A percentile compares a stretch with the other conserved stretches of the same genome.
Evolutionary conservation across 2,113 vertebrate genomes (phyloP).

Genomic region (Cisticola juncidis): DNA sequence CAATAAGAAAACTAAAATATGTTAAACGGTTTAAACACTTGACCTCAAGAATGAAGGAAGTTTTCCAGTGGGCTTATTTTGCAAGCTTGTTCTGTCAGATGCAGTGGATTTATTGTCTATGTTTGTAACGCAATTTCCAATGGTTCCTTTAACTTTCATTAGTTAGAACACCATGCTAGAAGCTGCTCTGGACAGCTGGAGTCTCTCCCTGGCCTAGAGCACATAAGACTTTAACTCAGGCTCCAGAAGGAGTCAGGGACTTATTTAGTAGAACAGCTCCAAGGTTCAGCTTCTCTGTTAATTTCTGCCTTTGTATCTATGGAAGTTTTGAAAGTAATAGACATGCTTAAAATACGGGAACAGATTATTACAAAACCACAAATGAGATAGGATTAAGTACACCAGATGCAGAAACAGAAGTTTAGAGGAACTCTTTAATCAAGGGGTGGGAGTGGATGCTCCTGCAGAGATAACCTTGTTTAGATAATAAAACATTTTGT

Average conservation of each 20-base stretch:
- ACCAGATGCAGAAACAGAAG: neutral
- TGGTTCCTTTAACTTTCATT: neutral
- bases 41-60: constrained; percentile 34
- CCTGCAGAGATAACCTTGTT: constrained; percentile 33
- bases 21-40: neutral
- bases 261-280: neutral
- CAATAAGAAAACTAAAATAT: constrained; percentile 16
- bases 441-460: constrained; percentile 15
- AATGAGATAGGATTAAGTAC: constrained; percentile 27
- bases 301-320: neutral
- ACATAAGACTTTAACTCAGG: neutral
- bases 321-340: neutral
- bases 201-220: neutral
- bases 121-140: neutral
- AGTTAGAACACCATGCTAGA: neutral
- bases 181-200: neutral
- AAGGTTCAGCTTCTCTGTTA: neutral
- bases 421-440: constrained; percentile 49
- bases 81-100: constrained; percentile 20
- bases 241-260: neutral
- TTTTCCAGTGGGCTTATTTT: constrained; percentile 18
- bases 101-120: neutral
- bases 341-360: constrained; percentile 24
- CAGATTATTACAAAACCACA: constrained; percentile 28
- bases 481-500: constrained; percentile 17